phyloP scores from a whole-genome alignment of 1,140 invertebrate genomes.

The Drosophila persimilis region DNA sequence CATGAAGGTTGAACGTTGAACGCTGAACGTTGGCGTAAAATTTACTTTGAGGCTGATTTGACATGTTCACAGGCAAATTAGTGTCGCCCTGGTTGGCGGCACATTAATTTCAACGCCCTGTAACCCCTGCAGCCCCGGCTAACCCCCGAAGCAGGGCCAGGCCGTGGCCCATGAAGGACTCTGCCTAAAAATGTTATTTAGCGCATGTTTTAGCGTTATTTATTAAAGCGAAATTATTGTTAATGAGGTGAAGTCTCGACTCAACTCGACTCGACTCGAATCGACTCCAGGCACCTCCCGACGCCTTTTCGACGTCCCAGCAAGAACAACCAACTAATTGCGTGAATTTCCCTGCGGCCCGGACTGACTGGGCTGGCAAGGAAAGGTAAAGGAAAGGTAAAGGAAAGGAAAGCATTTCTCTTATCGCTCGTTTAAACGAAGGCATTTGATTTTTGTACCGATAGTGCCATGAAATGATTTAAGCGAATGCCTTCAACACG shows the following conservation, averaged over 20 bases:
- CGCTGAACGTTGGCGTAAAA: conserved; percentile 59
- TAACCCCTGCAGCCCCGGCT: neutral
- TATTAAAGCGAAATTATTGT: conserved; percentile 81
- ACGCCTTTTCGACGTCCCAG: conserved; percentile 76
- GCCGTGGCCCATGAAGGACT: conserved; percentile 14
- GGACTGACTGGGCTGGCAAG: conserved; percentile 18
- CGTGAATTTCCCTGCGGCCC: conserved; percentile 59
- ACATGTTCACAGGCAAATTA: conserved; percentile 82
- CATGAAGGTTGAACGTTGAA: conserved; percentile 22
- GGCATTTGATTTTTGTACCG: conserved; percentile 79
- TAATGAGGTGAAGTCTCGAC: conserved; percentile 63
- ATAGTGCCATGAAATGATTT: conserved; percentile 78
- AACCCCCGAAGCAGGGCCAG: neutral
- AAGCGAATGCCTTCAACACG: conserved; percentile 49
- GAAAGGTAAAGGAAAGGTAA: neutral
- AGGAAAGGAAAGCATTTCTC: conserved; percentile 23
- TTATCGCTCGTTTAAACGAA: conserved; percentile 80
- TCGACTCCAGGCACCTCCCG: conserved; percentile 47
- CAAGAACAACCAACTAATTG: conserved; percentile 69
- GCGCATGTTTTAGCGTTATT: conserved; percentile 81
- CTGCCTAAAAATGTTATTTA: conserved; percentile 76
- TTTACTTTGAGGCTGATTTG: conserved; percentile 75
- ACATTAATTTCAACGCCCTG: conserved; percentile 72
- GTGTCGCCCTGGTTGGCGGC: conserved; percentile 68
- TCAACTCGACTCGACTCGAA: conserved; percentile 16